Evolutionary conservation across 2,888 invertebrate genomes (phyloP), one percentile per base, ranked within the genome.

Genomic region (Alsophila aescularia): DNA sequence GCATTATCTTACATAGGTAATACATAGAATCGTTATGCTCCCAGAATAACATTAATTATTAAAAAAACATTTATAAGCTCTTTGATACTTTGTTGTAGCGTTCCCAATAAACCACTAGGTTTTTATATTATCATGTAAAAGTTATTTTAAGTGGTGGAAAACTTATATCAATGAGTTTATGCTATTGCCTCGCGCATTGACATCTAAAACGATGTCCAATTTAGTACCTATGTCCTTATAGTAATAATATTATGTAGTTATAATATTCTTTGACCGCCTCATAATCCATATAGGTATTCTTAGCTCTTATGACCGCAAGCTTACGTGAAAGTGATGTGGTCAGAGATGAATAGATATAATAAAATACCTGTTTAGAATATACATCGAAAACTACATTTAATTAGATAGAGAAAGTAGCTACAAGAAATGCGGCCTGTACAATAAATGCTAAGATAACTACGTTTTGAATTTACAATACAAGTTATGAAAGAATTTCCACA

Each of bases 91-190:
- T 47, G n/a, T 37, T 41, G 56, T 52, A 40, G 41, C 36, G 36
- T 7, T 48, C 14, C 16, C 52, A 52, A 40, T 37, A 39, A 35
- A 48, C 6, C 27, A 3, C 32, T 16, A 21, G 24, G 12, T 40
- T 14, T 10, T 12, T 1, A 27, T 2, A 4, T 27, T 27, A 2
- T 5, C 9, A 8, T 27, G 5, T 27, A 2, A 8, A 32, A 32
- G 13, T 29, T 5, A 31, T 18, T 31, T 15, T 12, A 37, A 16
- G 36, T 13, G 36, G 37, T 58, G 40, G 52, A 47, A 5, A 5
- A 24, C 7, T 67, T 70, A 68, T 71, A 75, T 77, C 75, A 73
- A 75, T 62, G 70, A 75, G 75, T 73, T 76, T 73, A 76, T 72
- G 72, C 64, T 66, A 61, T 64, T 48, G 60, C 67, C 72, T 72